Conservation (phyloP, 2,113 vertebrate genomes). For the Hypomesus transpacificus region DNA sequence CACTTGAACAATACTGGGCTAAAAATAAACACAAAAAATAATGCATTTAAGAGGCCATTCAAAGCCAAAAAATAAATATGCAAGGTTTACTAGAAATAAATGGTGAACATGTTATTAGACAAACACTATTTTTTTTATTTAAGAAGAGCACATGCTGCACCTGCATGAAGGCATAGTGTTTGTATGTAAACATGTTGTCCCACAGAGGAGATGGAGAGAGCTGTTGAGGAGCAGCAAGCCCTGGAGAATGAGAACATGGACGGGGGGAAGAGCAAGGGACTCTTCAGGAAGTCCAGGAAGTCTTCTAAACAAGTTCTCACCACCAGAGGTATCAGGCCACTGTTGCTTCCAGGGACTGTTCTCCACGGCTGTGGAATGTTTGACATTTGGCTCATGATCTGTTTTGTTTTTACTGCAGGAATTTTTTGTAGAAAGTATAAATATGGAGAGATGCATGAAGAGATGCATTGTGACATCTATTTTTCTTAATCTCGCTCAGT, state of each 20-base stretch:
- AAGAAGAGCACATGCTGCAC: neutral
- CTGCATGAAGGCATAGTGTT: neutral
- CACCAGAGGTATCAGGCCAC: conserved; percentile 73
- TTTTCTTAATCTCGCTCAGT: neutral
- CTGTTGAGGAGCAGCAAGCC: conserved; percentile 81
- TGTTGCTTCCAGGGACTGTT: neutral
- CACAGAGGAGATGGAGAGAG: conserved; percentile 83
- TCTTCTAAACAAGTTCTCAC: conserved; percentile 71
- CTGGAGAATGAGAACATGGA: conserved; percentile 81
- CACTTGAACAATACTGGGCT: no score
- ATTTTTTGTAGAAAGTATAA: no score
- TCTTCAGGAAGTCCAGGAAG: conserved; percentile 81
- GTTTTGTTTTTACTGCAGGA: no score
- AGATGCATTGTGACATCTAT: neutral
- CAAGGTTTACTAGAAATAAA: no score
- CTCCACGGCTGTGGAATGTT: no score
- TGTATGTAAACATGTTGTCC: conserved; percentile 30
- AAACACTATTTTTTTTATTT: no score
- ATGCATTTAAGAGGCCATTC: no score
- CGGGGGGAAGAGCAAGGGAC: conserved; percentile 63
- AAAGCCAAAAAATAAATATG: no score
- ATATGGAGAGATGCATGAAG: neutral
- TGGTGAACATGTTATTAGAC: no score
- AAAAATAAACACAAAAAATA: no score
- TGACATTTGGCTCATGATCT: no score